Evolutionary conservation across 1,140 invertebrate genomes (phyloP), one percentile per base, ranked within the genome.

Genomic region (Ganaspis sp.): DNA sequence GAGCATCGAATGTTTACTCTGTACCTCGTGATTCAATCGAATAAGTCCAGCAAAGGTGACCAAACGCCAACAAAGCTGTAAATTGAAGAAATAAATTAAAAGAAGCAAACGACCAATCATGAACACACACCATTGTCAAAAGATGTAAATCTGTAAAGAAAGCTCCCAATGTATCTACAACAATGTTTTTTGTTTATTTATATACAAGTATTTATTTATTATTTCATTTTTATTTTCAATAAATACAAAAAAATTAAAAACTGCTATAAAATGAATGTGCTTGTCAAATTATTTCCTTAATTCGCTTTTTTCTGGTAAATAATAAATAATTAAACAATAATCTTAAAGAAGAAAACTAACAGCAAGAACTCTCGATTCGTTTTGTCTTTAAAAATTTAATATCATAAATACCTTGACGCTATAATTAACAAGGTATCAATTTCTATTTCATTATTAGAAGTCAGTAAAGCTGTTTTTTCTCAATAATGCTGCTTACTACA

Each of bases 391-490:
- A 12, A 12, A 40, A 11, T 40, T 1, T 9, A 4, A 49, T 49
- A 17, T 49, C 17, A 4, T 8, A 17, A 49, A 49, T 49, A 64
- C 38, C 19, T 38, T n/a, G 42, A 40, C 71, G 21, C 4, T 40
- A 12, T 37, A 38, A 34, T 34, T 34, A 40, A 40, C 45, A 21
- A 53, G 69, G 71, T 75, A 83, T 83, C 78, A 80, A 83, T 83
- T 83, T 70, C 72, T 81, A 74, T 76, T 76, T 21, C 69, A 34
- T 45, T 45, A 45, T 45, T 15, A 45, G 42, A 40, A 40, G 38
- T 8, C 15, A 40, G 38, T 40, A 40, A 40, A 40, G 11, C 15
- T 45, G 9, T 45, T 15, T 12, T 45, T 45, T 45, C 12, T 15
- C 4, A 12, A 45, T 45, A 45, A 45, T 45, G 42, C 15, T 15